Evolutionary conservation across 2,797 vertebrate genomes (phyloP), one percentile per base, ranked within the genome.

Genomic region (Pangasius sanitwongsei): DNA sequence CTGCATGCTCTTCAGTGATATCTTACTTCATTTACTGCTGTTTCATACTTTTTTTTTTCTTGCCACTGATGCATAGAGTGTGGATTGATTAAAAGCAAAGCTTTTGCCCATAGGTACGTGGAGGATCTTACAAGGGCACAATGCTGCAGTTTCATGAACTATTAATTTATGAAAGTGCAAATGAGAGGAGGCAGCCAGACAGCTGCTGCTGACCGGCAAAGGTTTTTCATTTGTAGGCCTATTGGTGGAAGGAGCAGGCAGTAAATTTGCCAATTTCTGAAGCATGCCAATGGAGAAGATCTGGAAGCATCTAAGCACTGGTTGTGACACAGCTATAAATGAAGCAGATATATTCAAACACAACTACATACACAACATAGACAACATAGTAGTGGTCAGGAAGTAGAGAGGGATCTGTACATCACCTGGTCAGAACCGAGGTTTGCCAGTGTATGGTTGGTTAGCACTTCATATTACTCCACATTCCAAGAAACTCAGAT

Each of bases 121-220:
- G 4, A 82, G 65, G 53, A 75, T 69, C 31, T 63, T 69, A 69
- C 55, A n/a, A 50, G 53, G 20, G n/a, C 41, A 77, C 61, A 87
- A 55, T 83, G 20, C 69, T 83, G 28, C n/a, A 37, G 18, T 65
- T 31, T 50, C 16, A n/a, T 53, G 0, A 78, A 78, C 44, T 77
- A 25, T 31, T 83, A 20, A 91, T 69, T n/a, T 81, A 65, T 48
- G 34, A 88, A 25, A 87, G 89, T 81, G 86, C 65, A 85, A 74
- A 44, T 44, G 12, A 50, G 8, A 12, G 61, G 69, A 15, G 83
- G 37, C 15, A 65, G 84, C 61, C 89, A 91, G 74, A 44, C 18
- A 57, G 20, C 13, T 72, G 15, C 18, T 72, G 74, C 80, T 88
- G 74, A 87, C 34, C 37, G 18, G 41, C 15, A 48, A 23, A 44